phyloP scores from a whole-genome alignment of 2,888 invertebrate species.

The Carabus problematicus region DNA sequence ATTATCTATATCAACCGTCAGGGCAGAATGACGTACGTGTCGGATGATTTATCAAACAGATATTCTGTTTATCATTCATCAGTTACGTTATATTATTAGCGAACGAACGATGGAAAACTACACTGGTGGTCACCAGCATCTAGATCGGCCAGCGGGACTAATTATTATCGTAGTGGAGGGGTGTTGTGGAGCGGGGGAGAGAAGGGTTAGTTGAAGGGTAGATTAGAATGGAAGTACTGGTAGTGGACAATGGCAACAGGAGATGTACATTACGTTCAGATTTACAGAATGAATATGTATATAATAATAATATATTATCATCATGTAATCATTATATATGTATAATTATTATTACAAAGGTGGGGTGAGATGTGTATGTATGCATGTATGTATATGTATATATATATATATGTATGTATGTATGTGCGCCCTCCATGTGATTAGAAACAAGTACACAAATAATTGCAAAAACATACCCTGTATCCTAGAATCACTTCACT shows the following conservation, averaged over 20 bases:
- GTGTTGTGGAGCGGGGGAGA: too few species aligned
- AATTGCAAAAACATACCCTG: slow-evolving; percentile 94
- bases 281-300: slow-evolving; percentile 35
- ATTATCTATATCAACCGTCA: not conserved
- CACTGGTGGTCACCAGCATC: slow-evolving; percentile 41
- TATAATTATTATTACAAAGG: slow-evolving; percentile 32
- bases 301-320: slow-evolving; percentile 35
- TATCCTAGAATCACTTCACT: slow-evolving; percentile 86
- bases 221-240: slow-evolving; percentile 15
- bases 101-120: slow-evolving; percentile 21
- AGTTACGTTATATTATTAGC: not conserved
- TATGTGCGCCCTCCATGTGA: slow-evolving; percentile 45
- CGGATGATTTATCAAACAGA: slow-evolving; percentile 2
- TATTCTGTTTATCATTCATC: not conserved
- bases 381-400: slow-evolving; percentile 17
- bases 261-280: slow-evolving; percentile 5
- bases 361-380: slow-evolving; percentile 27
- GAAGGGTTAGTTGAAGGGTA: not conserved
- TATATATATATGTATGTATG: slow-evolving; percentile 38
- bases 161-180: not conserved
- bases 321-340: slow-evolving; percentile 20
- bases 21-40: slow-evolving; percentile 1
- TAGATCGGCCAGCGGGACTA: slow-evolving; percentile 38
- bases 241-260: slow-evolving; percentile 3
- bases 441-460: slow-evolving; percentile 73